A percentile compares a stretch with the other conserved stretches of the same genome.
These are phyloP conservation scores for Halichoerus grypus DNA, from an alignment of 2,113 vertebrate genomes.

Conservation along the genomic window DNA sequence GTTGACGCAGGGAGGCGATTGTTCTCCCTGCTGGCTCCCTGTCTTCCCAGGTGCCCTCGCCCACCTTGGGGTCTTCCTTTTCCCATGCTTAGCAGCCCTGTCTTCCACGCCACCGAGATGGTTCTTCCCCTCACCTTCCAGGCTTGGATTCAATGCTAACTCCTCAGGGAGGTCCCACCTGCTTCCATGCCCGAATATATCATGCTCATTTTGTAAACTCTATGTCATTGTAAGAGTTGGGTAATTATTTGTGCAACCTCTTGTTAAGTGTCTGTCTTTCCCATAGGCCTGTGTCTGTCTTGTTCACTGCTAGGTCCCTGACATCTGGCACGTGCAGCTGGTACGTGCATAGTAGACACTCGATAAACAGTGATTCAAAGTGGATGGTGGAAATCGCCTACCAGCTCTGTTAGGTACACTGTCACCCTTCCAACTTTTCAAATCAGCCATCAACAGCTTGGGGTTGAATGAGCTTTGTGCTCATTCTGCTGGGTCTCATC, in stretches of 20 bases:
- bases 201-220: background rate
- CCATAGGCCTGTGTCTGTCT: background rate
- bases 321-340: background rate
- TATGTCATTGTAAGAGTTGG: background rate
- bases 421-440: background rate
- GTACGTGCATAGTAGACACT: background rate
- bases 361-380: background rate
- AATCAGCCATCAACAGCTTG: too few relatives aligned
- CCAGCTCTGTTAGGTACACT: background rate
- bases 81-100: background rate
- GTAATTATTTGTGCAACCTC: background rate
- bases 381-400: background rate
- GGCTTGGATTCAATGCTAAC: background rate
- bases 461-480: background rate
- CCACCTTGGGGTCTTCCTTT: background rate
- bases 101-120: background rate
- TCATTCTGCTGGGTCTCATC: background rate
- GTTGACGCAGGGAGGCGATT: background rate
- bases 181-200: background rate
- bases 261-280: slow-evolving; percentile 24
- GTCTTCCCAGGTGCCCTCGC: background rate
- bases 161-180: background rate
- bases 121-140: background rate
- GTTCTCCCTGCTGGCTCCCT: background rate
- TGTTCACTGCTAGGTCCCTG: background rate